phyloP scores from a whole-genome alignment of 2,888 invertebrate species.

The Eupithecia abbreviata region DNA sequence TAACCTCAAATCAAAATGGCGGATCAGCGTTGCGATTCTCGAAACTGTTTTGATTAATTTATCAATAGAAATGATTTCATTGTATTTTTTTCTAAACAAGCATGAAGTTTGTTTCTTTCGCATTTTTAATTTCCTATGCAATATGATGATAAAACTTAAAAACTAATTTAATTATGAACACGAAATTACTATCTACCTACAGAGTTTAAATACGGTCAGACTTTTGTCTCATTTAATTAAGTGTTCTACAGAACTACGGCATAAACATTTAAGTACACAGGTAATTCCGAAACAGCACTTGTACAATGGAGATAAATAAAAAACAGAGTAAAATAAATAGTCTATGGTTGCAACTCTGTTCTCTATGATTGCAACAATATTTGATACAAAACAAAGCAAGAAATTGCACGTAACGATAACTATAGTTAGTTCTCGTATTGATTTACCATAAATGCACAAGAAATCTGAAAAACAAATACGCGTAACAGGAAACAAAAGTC shows the following conservation, averaged over 20 bases:
- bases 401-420: neutral
- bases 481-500: constrained; percentile 38
- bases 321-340: neutral
- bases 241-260: neutral
- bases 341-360: neutral
- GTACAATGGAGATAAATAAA: too few relatives aligned
- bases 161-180: too few relatives aligned
- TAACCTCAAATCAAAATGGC: constrained; percentile 43
- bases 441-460: constrained; percentile 31
- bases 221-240: neutral
- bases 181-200: too few relatives aligned
- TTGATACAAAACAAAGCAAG: neutral
- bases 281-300: too few relatives aligned
- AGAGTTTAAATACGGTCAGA: neutral
- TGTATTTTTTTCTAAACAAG: neutral
- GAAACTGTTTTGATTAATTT: constrained; percentile 32
- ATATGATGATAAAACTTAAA: neutral
- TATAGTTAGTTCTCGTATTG: constrained; percentile 18
- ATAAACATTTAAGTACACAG: neutral
- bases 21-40: constrained; percentile 37
- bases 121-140: neutral
- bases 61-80: constrained; percentile 28
- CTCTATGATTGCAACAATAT: neutral
- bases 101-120: neutral
- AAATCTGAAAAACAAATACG: constrained; percentile 40